Evolutionary conservation across 30 jellyfish, hydroid and myxozoan species (phyloP), one percentile per base, ranked within the genome.

Genomic region (Hydractinia echinata): DNA sequence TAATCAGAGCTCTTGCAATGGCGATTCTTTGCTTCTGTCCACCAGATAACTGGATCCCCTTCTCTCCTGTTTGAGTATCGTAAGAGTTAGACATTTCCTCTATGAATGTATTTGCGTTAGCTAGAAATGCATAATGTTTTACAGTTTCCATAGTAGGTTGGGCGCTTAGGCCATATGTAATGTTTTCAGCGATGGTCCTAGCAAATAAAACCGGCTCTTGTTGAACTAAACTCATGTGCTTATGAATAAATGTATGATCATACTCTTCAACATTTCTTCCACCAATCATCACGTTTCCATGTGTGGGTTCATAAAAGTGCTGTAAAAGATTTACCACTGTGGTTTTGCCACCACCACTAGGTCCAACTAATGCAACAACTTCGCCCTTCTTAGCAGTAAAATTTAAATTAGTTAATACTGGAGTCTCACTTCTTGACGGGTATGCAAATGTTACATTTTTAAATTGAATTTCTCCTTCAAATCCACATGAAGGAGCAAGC

Each of bases 21-120:
- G 97, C 97, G 11, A 90, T 89, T 61, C 97, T 77, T 61, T 90
- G 97, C 44, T 90, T 90, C 82, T 90, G 97, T 51, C 97, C 97
- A 6, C 97, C 97, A 16, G 97, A 90, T 61, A 90, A 64, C 76
- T 90, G 97, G 30, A 85, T 79, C 0, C 97, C 97, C 55, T 90
- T 90, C 60, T 90, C 97, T 51, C 97, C 97, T 10, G 97, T 82
- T 78, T 90, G 87, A 44, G 97, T 90, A 49, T 81, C 85, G 81
- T 90, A 90, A 51, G 89, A 89, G 58, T 90, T 89, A 14, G 97
- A 92, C 87, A 90, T 58, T 5, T 82, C 84, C 8, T 76, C 49
- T 1, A 90, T 85, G 76, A 90, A 90, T 7, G 71, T 60, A 72
- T 82, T 79, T 4, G 95, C 93, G 66, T 90, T 90, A 11, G 97